phyloP scores from a whole-genome alignment of 2,888 invertebrate genomes.

The Dorcus hopei region DNA sequence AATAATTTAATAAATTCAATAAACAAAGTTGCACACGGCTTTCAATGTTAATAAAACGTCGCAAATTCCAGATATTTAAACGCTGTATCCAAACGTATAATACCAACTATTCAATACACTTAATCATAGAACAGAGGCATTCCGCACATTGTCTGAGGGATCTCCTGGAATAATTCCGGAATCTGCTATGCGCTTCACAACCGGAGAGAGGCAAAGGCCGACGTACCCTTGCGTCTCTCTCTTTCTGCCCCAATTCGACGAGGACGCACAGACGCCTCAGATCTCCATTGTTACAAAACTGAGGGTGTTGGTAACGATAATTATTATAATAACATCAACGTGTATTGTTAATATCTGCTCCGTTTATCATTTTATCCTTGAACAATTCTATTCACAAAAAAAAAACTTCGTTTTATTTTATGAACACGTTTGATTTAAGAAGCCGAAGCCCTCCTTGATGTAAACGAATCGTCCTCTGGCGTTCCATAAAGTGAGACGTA shows the following conservation, averaged over 20 bases:
- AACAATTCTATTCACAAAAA: too few relatives aligned
- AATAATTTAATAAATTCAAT: too few relatives aligned
- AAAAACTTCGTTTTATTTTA: too few relatives aligned
- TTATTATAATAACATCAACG: neutral
- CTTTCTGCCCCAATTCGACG: neutral
- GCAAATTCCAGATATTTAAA: constrained; percentile 18
- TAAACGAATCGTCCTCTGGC: too few relatives aligned
- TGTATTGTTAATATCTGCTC: neutral
- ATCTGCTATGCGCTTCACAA: constrained; percentile 4
- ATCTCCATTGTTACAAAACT: neutral
- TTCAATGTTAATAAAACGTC: constrained; percentile 12
- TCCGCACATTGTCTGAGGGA: constrained; percentile 22
- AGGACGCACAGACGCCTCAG: neutral
- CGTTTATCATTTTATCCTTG: too few relatives aligned
- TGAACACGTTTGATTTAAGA: too few relatives aligned
- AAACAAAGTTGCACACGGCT: neutral
- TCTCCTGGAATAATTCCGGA: constrained; percentile 15
- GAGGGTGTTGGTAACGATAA: neutral
- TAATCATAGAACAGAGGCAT: constrained; percentile 28
- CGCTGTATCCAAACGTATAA: constrained; percentile 13
- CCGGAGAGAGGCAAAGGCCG: neutral
- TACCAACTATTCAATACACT: constrained; percentile 25
- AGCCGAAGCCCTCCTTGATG: too few relatives aligned
- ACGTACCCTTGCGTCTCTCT: neutral
- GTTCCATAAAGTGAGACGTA: too few relatives aligned